A percentile compares a stretch with the other conserved stretches of the same genome.
Conservation (phyloP, 2,888 invertebrate species). For the Dicyrtoma fusca region DNA sequence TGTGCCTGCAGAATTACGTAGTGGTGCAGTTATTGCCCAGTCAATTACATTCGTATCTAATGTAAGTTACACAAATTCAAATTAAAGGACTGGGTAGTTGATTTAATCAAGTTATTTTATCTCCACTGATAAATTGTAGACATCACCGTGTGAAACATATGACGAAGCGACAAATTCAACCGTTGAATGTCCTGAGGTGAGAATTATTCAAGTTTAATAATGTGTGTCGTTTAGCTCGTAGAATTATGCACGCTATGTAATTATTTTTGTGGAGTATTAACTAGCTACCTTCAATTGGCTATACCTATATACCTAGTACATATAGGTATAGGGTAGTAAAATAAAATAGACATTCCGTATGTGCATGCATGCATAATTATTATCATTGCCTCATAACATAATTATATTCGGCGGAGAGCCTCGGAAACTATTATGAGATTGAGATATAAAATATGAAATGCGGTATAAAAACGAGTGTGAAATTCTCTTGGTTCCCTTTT, state of each 20-base stretch:
- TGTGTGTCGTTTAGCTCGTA: too few species aligned
- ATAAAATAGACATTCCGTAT: not conserved
- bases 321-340: slow-evolving; percentile 11
- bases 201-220: too few species aligned
- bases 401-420: too few species aligned
- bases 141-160: slow-evolving; percentile 26
- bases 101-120: not conserved
- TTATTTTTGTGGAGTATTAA: too few species aligned
- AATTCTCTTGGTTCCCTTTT: too few species aligned
- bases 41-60: not conserved
- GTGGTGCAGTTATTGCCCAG: not conserved
- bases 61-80: not conserved
- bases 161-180: slow-evolving; percentile 32
- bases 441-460: too few species aligned
- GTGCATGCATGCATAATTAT: not conserved
- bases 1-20: too few species aligned
- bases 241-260: too few species aligned
- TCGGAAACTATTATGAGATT: too few species aligned
- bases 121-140: slow-evolving; percentile 18
- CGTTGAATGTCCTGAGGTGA: slow-evolving; percentile 37
- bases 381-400: not conserved
- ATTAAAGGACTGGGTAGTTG: not conserved
- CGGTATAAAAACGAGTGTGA: too few species aligned
- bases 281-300: too few species aligned
- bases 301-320: too few species aligned